Base-by-base conservation (phyloP, 2,113 vertebrate genomes). In the Cinclus cinclus region DNA sequence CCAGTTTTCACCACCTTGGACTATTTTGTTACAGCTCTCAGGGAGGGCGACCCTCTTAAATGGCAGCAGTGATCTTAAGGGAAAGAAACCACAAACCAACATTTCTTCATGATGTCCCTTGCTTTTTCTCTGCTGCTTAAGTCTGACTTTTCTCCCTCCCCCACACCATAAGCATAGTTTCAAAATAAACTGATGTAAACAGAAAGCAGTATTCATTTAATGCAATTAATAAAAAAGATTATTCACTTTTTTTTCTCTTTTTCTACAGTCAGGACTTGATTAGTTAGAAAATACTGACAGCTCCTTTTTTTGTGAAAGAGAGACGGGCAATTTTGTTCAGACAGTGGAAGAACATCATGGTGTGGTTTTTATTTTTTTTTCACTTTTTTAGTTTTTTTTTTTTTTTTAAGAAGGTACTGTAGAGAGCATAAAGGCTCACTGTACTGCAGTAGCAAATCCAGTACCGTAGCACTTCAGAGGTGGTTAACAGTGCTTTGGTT, bases 401-500 rank as follows among this genome's bases (percentile, higher is more conserved):
- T 33, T 69, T 71, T 56, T 63, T 37, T 12, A 86, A 89, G 52
- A 92, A 95, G 71, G 53, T 92, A 95, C 56, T 94, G 58, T 63
- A 60, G 86, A 67, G 94, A 94, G 58, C 85, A 79, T 90, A 94
- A 95, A 96, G 89, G 83, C 84, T 95, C 76, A 15, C 39, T 80
- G 69, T 58, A 86, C 64, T 85, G 68, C 44, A 93, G 84, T 79
- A 78, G 78, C 50, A 90, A 91, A 81, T 80, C 76, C 89, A 91
- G 88, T 71, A 83, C 71, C 39, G 7, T 52, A 95, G 94, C 96
- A 95, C 90, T 96, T 95, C 77, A 76, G 87, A 94, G 92, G 91
- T 94, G 87, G 63, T 92, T 77, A 96, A 96, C 93, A 97, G 95
- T 83, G 73, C 92, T 97, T 97, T 97, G 95, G 92, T 97, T 97